phyloP scores from a whole-genome alignment of 2,113 vertebrate genomes.

The Hylia prasina region DNA sequence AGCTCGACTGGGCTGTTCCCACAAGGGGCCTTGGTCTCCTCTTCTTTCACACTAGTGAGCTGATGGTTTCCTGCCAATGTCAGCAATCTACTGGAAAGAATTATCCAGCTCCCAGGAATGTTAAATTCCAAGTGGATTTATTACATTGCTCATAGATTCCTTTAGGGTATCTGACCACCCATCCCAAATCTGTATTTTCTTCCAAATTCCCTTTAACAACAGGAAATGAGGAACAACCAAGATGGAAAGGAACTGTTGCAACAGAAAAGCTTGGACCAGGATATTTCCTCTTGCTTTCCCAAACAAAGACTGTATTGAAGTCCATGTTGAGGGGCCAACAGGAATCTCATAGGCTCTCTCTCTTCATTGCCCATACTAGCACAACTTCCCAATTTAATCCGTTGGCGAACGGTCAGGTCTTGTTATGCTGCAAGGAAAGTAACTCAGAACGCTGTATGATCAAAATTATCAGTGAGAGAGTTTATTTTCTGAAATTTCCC shows the following conservation, averaged over 20 bases:
- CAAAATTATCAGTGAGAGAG: neutral
- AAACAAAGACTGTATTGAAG: neutral
- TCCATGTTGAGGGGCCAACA: neutral
- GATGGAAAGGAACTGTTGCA: neutral
- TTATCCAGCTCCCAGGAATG: neutral
- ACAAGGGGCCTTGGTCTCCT: neutral
- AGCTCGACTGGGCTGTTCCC: neutral
- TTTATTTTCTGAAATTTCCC: neutral
- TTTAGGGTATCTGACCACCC: neutral
- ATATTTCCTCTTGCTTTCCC: neutral
- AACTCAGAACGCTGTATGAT: neutral
- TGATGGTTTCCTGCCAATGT: constrained; percentile 7
- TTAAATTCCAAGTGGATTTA: neutral
- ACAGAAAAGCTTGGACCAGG: neutral
- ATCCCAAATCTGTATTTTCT: neutral
- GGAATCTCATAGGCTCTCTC: neutral
- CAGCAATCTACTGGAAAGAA: constrained; percentile 1
- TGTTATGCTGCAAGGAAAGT: neutral
- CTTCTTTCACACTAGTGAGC: neutral
- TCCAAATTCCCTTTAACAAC: neutral
- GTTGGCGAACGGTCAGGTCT: neutral
- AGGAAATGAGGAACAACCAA: neutral
- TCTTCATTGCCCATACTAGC: neutral
- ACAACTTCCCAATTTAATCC: neutral
- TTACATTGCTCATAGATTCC: neutral